These are phyloP conservation scores for Drosophila quinaria DNA, from an alignment of 2,888 invertebrate genomes.

Conservation along the genomic window DNA sequence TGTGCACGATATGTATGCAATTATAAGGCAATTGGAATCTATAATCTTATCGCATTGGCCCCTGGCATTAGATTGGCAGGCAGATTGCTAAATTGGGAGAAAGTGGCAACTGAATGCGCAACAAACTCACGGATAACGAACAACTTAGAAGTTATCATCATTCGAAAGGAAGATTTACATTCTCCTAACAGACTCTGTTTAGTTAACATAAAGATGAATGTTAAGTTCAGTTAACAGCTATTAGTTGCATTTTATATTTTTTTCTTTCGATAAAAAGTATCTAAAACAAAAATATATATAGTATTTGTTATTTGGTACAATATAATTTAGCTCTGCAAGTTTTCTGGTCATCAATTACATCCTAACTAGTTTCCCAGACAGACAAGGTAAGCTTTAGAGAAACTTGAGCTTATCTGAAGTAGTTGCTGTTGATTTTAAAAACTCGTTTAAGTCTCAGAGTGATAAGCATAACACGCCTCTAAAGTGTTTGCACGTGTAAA, in stretches of 20 bases:
- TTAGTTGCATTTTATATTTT: too few species aligned
- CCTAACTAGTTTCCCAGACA: not conserved
- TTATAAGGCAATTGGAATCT: conserved; percentile 60
- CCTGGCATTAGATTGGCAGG: conserved; percentile 40
- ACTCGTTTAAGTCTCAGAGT: not conserved
- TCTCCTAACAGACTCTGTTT: not conserved
- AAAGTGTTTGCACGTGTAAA: conserved; percentile 6
- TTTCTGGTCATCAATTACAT: not conserved
- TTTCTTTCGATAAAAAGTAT: not conserved
- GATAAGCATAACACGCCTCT: conserved; percentile 10
- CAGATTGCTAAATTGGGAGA: conserved; percentile 58
- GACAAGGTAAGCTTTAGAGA: not conserved
- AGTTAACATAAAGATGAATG: not conserved
- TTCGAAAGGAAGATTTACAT: not conserved
- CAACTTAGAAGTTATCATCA: conserved; percentile 30
- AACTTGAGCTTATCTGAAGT: conserved; percentile 17
- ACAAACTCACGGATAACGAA: conserved; percentile 13
- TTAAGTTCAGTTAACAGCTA: too few species aligned
- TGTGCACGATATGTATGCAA: conserved; percentile 49
- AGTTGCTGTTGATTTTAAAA: not conserved
- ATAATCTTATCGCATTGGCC: conserved; percentile 43
- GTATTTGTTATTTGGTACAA: too few species aligned
- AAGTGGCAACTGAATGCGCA: conserved; percentile 43
- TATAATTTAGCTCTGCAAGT: too few species aligned
- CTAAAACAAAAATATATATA: too few species aligned